Evolutionary conservation across 1,140 invertebrate genomes (phyloP).

Genomic region (Drosophila funebris): DNA sequence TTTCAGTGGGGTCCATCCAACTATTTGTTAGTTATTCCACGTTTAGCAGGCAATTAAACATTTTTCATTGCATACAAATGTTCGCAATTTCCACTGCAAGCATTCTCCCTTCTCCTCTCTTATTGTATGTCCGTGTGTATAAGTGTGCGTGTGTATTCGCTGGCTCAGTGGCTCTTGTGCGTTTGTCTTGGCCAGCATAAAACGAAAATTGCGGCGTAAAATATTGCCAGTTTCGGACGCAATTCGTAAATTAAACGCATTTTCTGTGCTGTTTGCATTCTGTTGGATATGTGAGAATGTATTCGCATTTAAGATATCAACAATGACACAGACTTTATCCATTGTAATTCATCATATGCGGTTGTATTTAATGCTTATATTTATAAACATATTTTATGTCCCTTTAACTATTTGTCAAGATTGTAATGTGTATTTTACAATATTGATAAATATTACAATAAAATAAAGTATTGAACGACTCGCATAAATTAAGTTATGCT

Average conservation of each 20-base stretch:
- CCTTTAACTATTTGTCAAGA: too few relatives aligned
- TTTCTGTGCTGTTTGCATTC: constrained; percentile 41
- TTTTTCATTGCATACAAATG: constrained; percentile 80
- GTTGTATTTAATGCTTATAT: background rate
- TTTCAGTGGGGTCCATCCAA: constrained; percentile 48
- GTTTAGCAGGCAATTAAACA: constrained; percentile 80
- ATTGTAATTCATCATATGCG: background rate
- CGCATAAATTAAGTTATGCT: too few relatives aligned
- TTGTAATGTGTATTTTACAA: too few relatives aligned
- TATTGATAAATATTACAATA: too few relatives aligned
- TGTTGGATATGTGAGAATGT: constrained; percentile 29
- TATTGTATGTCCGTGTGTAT: background rate
- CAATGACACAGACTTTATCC: background rate
- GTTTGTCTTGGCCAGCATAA: constrained; percentile 18
- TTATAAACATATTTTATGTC: too few relatives aligned
- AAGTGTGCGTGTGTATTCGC: background rate
- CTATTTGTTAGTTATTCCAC: constrained; percentile 71
- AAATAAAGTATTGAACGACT: too few relatives aligned
- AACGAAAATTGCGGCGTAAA: constrained; percentile 52
- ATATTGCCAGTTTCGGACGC: constrained; percentile 47
- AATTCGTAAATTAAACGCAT: constrained; percentile 47
- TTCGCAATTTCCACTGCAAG: constrained; percentile 32
- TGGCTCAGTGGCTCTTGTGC: background rate
- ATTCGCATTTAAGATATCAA: constrained; percentile 67
- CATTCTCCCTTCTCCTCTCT: background rate